phyloP scores from a whole-genome alignment of 2,113 vertebrate species.

The Globicephala melas region DNA sequence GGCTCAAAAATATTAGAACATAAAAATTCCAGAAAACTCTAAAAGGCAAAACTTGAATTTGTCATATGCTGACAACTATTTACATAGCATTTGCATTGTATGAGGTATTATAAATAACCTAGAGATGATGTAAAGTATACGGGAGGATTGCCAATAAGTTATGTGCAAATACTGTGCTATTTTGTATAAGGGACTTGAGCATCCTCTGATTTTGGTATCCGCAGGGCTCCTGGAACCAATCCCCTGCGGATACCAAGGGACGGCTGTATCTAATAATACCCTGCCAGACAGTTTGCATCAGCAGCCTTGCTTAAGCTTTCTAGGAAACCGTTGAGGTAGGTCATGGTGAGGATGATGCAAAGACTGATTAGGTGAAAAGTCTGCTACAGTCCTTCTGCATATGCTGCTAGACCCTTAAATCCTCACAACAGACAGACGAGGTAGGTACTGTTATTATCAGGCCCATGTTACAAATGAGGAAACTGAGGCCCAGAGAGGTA shows the following conservation, averaged over 20 bases:
- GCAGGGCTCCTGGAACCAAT: background rate
- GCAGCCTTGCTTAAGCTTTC: background rate
- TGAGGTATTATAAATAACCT: background rate
- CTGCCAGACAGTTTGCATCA: background rate
- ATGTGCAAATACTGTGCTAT: background rate
- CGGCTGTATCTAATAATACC: background rate
- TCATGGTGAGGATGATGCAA: background rate
- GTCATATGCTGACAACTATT: background rate
- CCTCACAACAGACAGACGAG: background rate
- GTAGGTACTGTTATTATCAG: background rate
- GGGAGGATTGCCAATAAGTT: background rate
- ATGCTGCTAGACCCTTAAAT: background rate
- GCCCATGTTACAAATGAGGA: background rate
- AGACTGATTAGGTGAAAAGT: background rate
- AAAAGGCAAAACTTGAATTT: background rate
- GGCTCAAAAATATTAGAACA: background rate
- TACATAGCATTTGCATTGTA: background rate
- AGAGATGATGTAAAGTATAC: background rate
- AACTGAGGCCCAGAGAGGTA: background rate
- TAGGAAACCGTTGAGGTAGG: background rate
- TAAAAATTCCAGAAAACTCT: background rate
- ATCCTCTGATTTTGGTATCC: background rate
- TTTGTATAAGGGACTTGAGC: background rate
- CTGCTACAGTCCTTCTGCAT: background rate
- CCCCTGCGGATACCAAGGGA: background rate